Conservation (phyloP, 1,140 invertebrate species). For the Drusus annulatus region DNA sequence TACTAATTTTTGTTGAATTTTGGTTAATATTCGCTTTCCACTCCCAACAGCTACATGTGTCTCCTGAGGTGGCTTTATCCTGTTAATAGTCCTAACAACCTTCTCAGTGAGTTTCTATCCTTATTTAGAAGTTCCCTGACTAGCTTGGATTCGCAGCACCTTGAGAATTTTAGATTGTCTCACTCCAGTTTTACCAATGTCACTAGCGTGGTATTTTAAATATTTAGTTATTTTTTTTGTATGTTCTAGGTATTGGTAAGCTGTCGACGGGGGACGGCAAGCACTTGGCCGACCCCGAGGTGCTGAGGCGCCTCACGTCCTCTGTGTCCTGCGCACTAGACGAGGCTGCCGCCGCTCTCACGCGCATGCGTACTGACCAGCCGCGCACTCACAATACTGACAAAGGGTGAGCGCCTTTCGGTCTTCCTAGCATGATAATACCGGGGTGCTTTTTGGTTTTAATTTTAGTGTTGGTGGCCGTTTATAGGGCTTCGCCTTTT, state of each 20-base stretch:
- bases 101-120: too few relatives aligned
- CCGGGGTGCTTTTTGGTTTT: too few relatives aligned
- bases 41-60: too few relatives aligned
- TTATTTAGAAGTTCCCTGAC: background rate
- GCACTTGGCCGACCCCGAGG: constrained; percentile 85
- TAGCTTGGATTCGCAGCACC: background rate
- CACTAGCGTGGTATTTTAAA: too few relatives aligned
- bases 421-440: too few relatives aligned
- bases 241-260: constrained; percentile 79
- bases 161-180: background rate
- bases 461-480: too few relatives aligned
- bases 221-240: background rate
- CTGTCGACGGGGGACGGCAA: constrained; percentile 85
- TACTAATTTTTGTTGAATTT: too few relatives aligned
- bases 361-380: constrained; percentile 91
- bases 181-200: too few relatives aligned
- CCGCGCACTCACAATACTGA: constrained; percentile 67
- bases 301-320: constrained; percentile 86
- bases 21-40: too few relatives aligned
- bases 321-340: constrained; percentile 94
- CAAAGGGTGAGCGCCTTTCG: constrained; percentile 63
- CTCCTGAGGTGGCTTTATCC: too few relatives aligned
- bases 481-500: too few relatives aligned
- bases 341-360: constrained; percentile 95
- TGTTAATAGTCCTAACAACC: too few relatives aligned